A percentile compares a stretch with the other conserved stretches of the same genome.
These are phyloP conservation scores for Lophura nycthemera DNA, from an alignment of 2,113 vertebrate genomes.

Conservation along the genomic window DNA sequence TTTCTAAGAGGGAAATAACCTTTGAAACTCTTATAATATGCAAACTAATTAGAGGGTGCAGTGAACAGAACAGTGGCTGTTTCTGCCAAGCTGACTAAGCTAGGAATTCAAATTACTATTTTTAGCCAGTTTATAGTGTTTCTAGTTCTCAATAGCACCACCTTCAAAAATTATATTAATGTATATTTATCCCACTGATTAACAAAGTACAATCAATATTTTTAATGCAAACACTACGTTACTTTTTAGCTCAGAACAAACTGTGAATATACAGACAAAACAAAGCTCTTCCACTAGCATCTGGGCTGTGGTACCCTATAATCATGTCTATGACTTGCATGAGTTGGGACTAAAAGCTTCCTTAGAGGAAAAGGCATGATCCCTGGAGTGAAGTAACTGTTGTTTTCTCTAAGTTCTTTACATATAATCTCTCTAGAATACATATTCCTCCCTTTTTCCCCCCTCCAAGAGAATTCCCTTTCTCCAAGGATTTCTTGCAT, in stretches of 20 bases:
- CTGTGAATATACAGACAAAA: not conserved
- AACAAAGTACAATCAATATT: not conserved
- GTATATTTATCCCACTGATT: not conserved
- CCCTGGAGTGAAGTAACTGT: not conserved
- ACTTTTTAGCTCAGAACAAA: not conserved
- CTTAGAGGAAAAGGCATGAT: not conserved
- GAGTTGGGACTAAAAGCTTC: not conserved
- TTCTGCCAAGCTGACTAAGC: conserved; percentile 54
- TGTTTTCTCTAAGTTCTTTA: not conserved
- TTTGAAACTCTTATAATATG: conserved; percentile 29
- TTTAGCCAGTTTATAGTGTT: conserved; percentile 20
- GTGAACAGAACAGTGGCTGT: conserved; percentile 41
- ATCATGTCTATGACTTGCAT: not conserved
- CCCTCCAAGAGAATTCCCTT: not conserved
- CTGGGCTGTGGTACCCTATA: not conserved
- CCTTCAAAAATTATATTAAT: not conserved
- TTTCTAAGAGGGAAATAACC: conserved; percentile 42
- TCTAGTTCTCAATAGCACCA: conserved; percentile 6
- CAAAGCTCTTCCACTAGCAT: not conserved
- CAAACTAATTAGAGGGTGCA: conserved; percentile 44
- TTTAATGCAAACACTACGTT: not conserved
- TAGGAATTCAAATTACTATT: conserved; percentile 62
- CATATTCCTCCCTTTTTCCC: not conserved
- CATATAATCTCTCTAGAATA: not conserved
- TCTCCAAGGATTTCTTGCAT: not conserved